phyloP scores from a whole-genome alignment of 2,113 vertebrate genomes.

The Cheirogaleus medius region DNA sequence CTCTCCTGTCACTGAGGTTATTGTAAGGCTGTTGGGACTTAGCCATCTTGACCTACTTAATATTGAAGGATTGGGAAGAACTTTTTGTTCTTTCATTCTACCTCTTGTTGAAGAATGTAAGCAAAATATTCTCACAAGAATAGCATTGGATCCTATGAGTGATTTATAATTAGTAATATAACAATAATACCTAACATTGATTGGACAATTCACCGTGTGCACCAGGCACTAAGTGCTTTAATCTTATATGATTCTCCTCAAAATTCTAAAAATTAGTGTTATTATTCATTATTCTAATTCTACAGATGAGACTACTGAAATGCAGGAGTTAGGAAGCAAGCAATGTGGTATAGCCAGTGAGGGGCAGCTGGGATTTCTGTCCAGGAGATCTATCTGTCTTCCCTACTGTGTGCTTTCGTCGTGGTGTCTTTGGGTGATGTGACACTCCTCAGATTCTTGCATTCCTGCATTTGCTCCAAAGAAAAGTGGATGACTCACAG shows the following conservation, averaged over 20 bases:
- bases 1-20: background rate
- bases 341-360: accelerated
- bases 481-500: background rate
- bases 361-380: background rate
- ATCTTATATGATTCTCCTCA: background rate
- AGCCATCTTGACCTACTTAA: background rate
- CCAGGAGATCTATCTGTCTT: too few relatives aligned
- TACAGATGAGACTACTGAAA: background rate
- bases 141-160: background rate
- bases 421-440: background rate
- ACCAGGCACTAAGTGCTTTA: background rate
- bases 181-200: background rate
- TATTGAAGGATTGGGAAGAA: background rate
- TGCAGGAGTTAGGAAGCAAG: background rate
- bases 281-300: background rate
- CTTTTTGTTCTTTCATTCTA: background rate
- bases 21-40: background rate
- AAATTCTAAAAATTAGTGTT: background rate
- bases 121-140: background rate
- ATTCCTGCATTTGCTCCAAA: background rate
- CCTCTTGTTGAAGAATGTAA: background rate
- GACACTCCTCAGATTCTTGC: background rate
- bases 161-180: background rate
- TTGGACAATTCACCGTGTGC: too few relatives aligned
- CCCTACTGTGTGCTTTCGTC: accelerated